phyloP scores from a whole-genome alignment of 2,888 invertebrate species.

The Chrysina gloriosa region DNA sequence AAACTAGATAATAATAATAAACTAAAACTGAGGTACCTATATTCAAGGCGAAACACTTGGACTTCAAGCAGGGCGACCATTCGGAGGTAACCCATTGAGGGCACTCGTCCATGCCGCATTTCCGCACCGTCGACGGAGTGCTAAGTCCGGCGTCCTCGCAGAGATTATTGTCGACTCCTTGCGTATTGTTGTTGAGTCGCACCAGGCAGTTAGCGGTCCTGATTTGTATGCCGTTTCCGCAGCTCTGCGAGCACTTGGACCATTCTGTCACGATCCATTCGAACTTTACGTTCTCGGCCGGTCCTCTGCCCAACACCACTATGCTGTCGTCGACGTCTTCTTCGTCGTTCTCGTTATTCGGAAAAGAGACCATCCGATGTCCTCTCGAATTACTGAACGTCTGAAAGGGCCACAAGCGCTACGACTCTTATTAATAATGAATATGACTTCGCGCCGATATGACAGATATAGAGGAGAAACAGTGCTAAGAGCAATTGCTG shows the following conservation, averaged over 20 bases:
- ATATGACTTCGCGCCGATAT: slow-evolving; percentile 40
- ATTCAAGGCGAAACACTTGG: slow-evolving; percentile 81
- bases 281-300: slow-evolving; percentile 70
- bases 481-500: neutral
- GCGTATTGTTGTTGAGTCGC: slow-evolving; percentile 68
- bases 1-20: no score
- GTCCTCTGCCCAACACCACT: slow-evolving; percentile 52
- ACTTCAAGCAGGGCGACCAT: slow-evolving; percentile 79
- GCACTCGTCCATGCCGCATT: slow-evolving; percentile 77
- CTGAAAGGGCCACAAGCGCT: slow-evolving; percentile 89
- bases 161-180: slow-evolving; percentile 72
- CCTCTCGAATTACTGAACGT: slow-evolving; percentile 77
- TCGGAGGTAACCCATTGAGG: slow-evolving; percentile 78
- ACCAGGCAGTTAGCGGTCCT: slow-evolving; percentile 81
- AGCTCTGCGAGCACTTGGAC: slow-evolving; percentile 87
- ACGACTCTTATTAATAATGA: slow-evolving; percentile 66
- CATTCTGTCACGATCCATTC: slow-evolving; percentile 87
- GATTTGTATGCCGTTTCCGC: slow-evolving; percentile 81
- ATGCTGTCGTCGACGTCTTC: slow-evolving; percentile 47
- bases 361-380: slow-evolving; percentile 72
- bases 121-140: slow-evolving; percentile 72
- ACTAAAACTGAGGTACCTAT: slow-evolving; percentile 72
- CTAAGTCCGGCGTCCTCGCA: slow-evolving; percentile 79
- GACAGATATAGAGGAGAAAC: neutral
- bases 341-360: slow-evolving; percentile 49